Percentiles rank a stretch among this genome's conserved stretches.
Evolutionary conservation across 1,140 invertebrate genomes (phyloP).

Genomic region (Drosophila ficusphila): DNA sequence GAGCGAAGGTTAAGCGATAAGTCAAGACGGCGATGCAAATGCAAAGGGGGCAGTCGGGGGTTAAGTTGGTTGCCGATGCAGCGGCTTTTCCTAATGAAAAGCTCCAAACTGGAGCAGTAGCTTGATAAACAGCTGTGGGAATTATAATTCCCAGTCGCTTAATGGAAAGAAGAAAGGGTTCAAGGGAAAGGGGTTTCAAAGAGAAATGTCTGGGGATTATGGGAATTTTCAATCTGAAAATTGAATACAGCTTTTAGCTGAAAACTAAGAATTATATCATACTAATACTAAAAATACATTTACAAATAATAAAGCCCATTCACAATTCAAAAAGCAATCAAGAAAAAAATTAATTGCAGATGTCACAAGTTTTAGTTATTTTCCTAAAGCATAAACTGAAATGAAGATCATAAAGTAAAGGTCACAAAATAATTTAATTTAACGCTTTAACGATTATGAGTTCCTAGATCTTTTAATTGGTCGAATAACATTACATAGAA

Average conservation of each 20-base stretch:
- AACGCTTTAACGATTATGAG: not conserved
- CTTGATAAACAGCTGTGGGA: slow-evolving; percentile 27
- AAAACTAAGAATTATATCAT: too few relatives aligned
- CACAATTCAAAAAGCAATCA: not conserved
- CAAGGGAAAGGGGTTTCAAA: not conserved
- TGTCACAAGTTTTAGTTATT: too few relatives aligned
- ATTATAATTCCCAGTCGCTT: slow-evolving; percentile 8
- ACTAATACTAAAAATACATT: too few relatives aligned
- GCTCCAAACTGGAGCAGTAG: slow-evolving; percentile 27
- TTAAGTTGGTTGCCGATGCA: slow-evolving; percentile 24
- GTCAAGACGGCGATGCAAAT: slow-evolving; percentile 53
- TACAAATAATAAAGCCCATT: too few relatives aligned
- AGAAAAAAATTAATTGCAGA: too few relatives aligned
- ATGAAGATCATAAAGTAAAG: not conserved
- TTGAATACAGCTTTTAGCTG: too few relatives aligned
- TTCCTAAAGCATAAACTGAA: too few relatives aligned
- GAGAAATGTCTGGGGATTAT: not conserved
- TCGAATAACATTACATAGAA: slow-evolving; percentile 1
- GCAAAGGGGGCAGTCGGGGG: slow-evolving; percentile 4
- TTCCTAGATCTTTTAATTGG: slow-evolving; percentile 1
- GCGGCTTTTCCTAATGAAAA: slow-evolving; percentile 43
- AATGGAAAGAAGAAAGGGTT: slow-evolving; percentile 2
- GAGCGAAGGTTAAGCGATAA: slow-evolving; percentile 57
- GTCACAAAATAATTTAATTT: not conserved
- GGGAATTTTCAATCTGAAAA: not conserved